A percentile compares a stretch with the other conserved stretches of the same genome.
phyloP scores from a whole-genome alignment of 1,140 invertebrate genomes.

The Macrobrachium nipponense region DNA sequence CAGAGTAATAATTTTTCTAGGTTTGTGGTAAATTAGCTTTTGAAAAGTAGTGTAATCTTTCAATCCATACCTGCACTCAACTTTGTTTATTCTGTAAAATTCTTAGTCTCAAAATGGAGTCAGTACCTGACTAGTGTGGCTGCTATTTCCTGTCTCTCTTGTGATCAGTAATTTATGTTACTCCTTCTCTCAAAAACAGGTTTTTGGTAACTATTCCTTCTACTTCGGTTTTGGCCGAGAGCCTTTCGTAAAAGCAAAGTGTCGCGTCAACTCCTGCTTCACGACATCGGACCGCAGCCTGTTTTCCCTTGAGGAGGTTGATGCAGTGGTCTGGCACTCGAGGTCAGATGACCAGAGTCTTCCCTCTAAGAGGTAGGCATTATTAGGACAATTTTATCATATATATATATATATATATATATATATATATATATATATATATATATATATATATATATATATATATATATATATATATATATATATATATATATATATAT shows the following conservation, averaged over 20 bases:
- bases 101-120: no score
- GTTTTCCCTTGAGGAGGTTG: neutral
- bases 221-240: conserved; percentile 3
- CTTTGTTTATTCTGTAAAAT: no score
- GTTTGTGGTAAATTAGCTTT: neutral
- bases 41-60: no score
- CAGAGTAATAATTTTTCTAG: neutral
- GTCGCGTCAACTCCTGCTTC: neutral
- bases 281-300: neutral
- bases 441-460: no score
- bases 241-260: conserved; percentile 8
- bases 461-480: no score
- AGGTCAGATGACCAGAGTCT: neutral
- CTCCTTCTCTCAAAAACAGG: neutral
- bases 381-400: neutral
- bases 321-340: conserved; percentile 25
- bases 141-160: no score
- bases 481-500: no score
- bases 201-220: neutral
- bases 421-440: no score
- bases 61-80: neutral
- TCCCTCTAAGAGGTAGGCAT: neutral
- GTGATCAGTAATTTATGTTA: neutral
- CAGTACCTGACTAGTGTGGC: no score
- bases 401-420: no score